Evolutionary conservation across 1,140 invertebrate species (phyloP).

Genomic region (Listronotus bonariensis): DNA sequence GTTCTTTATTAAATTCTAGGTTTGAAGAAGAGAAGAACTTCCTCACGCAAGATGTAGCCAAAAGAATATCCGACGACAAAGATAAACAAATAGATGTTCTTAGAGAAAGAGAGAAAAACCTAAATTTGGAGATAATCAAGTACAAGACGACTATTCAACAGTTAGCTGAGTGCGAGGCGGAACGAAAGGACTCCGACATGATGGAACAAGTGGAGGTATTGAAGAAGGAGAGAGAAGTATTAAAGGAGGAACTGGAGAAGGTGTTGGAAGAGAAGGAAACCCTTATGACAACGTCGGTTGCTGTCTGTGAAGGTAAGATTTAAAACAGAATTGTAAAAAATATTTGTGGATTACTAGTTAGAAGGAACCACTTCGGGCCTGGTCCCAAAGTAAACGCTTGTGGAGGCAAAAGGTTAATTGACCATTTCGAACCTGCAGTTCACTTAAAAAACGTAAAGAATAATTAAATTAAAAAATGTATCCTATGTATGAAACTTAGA

Average conservation of each 20-base stretch:
- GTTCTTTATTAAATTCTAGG: too few species aligned
- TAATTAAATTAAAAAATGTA: too few species aligned
- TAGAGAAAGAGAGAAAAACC: slow-evolving; percentile 63
- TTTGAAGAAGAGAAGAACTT: slow-evolving; percentile 63
- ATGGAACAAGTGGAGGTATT: slow-evolving; percentile 60
- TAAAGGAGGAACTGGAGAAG: slow-evolving; percentile 57
- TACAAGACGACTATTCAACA: slow-evolving; percentile 67
- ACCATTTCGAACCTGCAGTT: too few species aligned
- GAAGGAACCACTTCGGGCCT: too few species aligned
- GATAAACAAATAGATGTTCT: slow-evolving; percentile 71
- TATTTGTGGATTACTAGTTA: too few species aligned
- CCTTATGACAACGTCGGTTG: slow-evolving; percentile 56
- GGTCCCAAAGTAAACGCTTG: too few species aligned
- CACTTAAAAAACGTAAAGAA: too few species aligned
- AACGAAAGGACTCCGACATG: slow-evolving; percentile 53
- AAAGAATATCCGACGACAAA: slow-evolving; percentile 70
- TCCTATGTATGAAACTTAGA: too few species aligned
- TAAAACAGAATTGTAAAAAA: too few species aligned
- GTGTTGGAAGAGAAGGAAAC: slow-evolving; percentile 16
- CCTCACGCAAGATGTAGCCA: slow-evolving; percentile 65
- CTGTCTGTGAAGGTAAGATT: slow-evolving; percentile 53
- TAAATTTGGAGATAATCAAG: slow-evolving; percentile 67
- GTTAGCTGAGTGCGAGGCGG: slow-evolving; percentile 61
- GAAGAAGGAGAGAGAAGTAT: slow-evolving; percentile 62
- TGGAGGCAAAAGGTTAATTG: too few species aligned